phyloP scores from a whole-genome alignment of 2,888 invertebrate species.

The Eilema caniola region DNA sequence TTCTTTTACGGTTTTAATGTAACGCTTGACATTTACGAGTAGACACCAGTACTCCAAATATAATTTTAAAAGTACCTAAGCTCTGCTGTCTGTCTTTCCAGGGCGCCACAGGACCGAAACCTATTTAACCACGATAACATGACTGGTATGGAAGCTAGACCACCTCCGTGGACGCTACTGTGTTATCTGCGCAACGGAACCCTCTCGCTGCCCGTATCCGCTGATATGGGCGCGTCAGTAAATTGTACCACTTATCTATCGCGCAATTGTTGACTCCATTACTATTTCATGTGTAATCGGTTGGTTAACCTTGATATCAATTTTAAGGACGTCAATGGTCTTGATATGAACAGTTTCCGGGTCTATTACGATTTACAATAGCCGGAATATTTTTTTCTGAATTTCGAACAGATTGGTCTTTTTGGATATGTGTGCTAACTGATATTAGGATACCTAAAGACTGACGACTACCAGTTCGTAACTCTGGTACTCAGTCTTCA shows the following conservation, averaged over 20 bases:
- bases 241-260: conserved; percentile 49
- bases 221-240: conserved; percentile 47
- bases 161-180: conserved; percentile 13
- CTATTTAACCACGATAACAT: background rate
- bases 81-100: no score
- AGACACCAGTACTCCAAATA: no score
- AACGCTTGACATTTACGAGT: no score
- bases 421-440: background rate
- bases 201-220: conserved; percentile 44
- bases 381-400: background rate
- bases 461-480: no score
- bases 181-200: conserved; percentile 30
- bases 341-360: conserved; percentile 13
- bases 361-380: background rate
- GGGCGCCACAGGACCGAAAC: no score
- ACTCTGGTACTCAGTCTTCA: background rate
- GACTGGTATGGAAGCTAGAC: conserved; percentile 21
- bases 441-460: no score
- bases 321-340: conserved; percentile 28
- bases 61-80: no score
- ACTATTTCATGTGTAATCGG: conserved; percentile 28
- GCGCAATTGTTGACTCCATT: conserved; percentile 37
- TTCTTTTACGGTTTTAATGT: no score
- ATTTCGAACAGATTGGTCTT: background rate
- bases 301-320: conserved; percentile 40